phyloP scores from a whole-genome alignment of 2,888 invertebrate genomes.

The Atrina japonica region DNA sequence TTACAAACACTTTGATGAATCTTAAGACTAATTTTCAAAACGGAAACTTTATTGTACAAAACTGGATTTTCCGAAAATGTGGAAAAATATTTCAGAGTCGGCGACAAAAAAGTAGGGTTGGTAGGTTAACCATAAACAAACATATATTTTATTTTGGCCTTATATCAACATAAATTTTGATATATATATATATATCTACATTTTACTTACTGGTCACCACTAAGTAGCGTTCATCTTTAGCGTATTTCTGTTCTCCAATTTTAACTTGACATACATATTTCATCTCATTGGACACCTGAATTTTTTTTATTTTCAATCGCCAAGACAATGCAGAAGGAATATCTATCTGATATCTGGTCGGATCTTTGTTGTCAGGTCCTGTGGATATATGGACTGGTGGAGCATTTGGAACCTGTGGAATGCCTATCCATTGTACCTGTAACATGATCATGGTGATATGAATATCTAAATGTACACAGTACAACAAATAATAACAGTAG shows the following conservation, averaged over 20 bases:
- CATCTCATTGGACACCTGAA: constrained; percentile 65
- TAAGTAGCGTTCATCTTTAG: constrained; percentile 56
- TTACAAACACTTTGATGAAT: no score
- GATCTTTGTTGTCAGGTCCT: constrained; percentile 65
- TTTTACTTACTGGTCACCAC: constrained; percentile 52
- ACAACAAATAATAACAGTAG: neutral
- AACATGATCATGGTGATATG: constrained; percentile 13
- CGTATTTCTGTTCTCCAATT: constrained; percentile 65
- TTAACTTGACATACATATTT: constrained; percentile 69
- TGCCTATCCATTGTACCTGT: constrained; percentile 56
- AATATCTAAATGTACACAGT: no score
- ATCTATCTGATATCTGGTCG: constrained; percentile 71
- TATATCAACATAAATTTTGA: no score
- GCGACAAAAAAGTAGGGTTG: no score
- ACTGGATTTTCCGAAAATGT: no score
- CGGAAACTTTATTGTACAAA: no score
- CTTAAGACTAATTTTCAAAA: no score
- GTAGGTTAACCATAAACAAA: no score
- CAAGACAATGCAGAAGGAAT: constrained; percentile 70
- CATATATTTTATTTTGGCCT: no score
- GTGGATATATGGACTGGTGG: constrained; percentile 58
- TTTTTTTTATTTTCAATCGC: constrained; percentile 72
- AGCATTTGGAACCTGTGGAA: constrained; percentile 12
- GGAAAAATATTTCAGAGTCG: no score
- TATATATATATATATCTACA: constrained; percentile 56